Evolutionary conservation across 2,888 invertebrate genomes (phyloP).

Genomic region (Kryphioiulus occultus): DNA sequence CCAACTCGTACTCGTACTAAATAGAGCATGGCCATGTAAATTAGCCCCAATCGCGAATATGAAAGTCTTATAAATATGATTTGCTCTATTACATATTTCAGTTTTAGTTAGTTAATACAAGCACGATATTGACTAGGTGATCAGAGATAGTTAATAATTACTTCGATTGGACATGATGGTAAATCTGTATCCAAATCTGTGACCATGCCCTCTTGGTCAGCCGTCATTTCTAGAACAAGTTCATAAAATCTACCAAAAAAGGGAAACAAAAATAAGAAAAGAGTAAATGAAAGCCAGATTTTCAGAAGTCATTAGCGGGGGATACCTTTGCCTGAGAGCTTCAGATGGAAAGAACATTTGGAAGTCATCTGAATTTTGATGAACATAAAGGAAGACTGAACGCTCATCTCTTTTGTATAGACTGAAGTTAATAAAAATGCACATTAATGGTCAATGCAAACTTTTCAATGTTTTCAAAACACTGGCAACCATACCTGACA

Average conservation of each 20-base stretch:
- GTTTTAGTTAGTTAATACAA: too few relatives aligned
- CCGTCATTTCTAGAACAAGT: conserved; percentile 84
- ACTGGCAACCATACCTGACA: conserved; percentile 69
- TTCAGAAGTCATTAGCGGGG: background rate
- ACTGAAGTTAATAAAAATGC: conserved; percentile 65
- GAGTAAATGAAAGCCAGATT: background rate
- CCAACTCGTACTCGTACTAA: conserved; percentile 89
- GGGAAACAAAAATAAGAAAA: background rate
- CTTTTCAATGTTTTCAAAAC: background rate
- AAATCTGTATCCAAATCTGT: conserved; percentile 78
- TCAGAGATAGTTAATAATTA: conserved; percentile 58
- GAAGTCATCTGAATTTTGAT: conserved; percentile 98
- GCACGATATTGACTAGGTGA: too few relatives aligned
- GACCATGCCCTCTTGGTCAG: conserved; percentile 81
- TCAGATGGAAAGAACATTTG: conserved; percentile 97
- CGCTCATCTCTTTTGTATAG: conserved; percentile 95
- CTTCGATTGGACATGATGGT: conserved; percentile 78
- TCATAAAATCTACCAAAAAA: conserved; percentile 72
- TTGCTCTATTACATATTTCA: too few relatives aligned
- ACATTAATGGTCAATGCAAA: background rate
- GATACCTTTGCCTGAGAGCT: conserved; percentile 75
- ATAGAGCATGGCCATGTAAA: conserved; percentile 60
- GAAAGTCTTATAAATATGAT: too few relatives aligned
- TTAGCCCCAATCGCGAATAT: background rate
- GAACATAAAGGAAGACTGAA: conserved; percentile 95